Base-by-base conservation (phyloP, 2,888 invertebrate genomes). In the Cheilosia variabilis region DNA sequence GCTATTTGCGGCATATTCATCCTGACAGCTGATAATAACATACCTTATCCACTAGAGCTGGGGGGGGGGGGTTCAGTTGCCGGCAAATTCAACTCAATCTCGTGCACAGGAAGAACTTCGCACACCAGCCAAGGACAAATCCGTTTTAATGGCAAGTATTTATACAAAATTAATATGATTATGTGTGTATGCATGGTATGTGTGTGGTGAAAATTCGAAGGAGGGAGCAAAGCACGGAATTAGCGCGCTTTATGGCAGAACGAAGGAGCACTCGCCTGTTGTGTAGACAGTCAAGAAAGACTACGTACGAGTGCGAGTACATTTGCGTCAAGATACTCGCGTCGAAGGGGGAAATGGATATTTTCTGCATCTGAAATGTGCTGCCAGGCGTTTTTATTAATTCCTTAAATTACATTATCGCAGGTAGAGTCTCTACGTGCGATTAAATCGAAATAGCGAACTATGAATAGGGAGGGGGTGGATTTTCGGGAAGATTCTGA, bases 1-100 rank as follows among this genome's bases (percentile, higher is more conserved):
- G 55, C 47, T 45, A 34, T 65, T 65, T 66, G 43, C 19, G 57
- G 57, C 50, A 66, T 66, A 65, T 66, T 75, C 45, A 66, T 75
- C 57, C 65, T 65, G 65, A 57, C 65, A 65, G 65, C 62, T 66
- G 75, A 65, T 75, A 65, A 75, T 75, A 75, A 75, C 65, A 19
- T 58, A 65, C 65, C 52, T 75, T 65, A 65, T 65, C 63, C 24
- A 55, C 45, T 47, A 6, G 22, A 31, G 31, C 6, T 6, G 31
- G 31, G 9, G 31, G 31, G 7, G 27, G 1, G 1, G 6, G 13
- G 58, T 75, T 41, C 52, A 58, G 66, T 66, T 76, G 53, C 66
- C 47, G 58, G 27, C 52, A 52, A 66, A 58, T 50, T 24, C 66
- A 63, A 27, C 62, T 57, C 57, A 37, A 55, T 55, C 62, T 24